Evolutionary conservation across 2,888 invertebrate species (phyloP).

Genomic region (Trisateles emortualis): DNA sequence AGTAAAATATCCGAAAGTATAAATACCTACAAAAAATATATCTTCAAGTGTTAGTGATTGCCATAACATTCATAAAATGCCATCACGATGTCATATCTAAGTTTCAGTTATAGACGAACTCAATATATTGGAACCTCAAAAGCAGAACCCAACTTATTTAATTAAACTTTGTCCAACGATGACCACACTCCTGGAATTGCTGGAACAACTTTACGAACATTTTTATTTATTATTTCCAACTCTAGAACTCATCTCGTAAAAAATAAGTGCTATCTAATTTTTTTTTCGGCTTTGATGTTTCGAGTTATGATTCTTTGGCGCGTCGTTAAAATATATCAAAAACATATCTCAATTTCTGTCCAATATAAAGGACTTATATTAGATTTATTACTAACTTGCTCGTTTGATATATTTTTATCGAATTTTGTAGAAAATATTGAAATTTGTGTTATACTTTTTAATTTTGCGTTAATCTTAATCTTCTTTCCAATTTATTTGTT

Average conservation of each 20-base stretch:
- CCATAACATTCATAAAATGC: too few relatives aligned
- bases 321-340: background rate
- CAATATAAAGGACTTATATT: too few relatives aligned
- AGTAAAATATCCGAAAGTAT: too few relatives aligned
- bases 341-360: background rate
- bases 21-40: too few relatives aligned
- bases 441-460: too few relatives aligned
- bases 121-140: constrained; percentile 11
- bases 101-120: constrained; percentile 19
- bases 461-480: too few relatives aligned
- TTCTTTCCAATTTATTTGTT: too few relatives aligned
- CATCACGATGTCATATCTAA: constrained; percentile 21
- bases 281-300: constrained; percentile 12
- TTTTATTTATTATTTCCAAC: constrained; percentile 16
- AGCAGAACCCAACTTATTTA: constrained; percentile 25
- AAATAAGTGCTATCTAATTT: constrained; percentile 9
- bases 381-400: too few relatives aligned
- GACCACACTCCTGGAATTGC: constrained; percentile 11
- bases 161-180: constrained; percentile 29
- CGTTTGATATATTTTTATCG: too few relatives aligned
- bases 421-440: too few relatives aligned
- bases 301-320: background rate
- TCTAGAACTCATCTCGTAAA: constrained; percentile 19
- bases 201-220: constrained; percentile 9
- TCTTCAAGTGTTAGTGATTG: too few relatives aligned